These are phyloP conservation scores for Varecia variegata DNA, from an alignment of 2,797 vertebrate species.

Conservation along the genomic window DNA sequence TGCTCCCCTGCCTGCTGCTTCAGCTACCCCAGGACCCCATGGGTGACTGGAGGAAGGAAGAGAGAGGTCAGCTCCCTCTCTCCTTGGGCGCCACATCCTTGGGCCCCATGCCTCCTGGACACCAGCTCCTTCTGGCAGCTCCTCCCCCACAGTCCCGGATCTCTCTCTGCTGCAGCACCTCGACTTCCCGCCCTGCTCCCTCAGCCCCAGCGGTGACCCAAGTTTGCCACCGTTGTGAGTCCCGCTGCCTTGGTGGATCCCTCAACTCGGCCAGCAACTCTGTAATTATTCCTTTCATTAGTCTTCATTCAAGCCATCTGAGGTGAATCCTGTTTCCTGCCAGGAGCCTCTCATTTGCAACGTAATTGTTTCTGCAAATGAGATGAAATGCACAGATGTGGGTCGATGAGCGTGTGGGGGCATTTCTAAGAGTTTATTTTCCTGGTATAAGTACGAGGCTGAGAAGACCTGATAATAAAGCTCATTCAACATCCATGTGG, in stretches of 20 bases:
- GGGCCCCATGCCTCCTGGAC: background rate
- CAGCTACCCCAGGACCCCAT: background rate
- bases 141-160: background rate
- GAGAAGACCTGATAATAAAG: background rate
- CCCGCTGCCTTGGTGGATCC: background rate
- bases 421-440: background rate
- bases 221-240: background rate
- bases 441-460: background rate
- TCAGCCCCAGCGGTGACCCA: background rate
- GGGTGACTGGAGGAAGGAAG: background rate
- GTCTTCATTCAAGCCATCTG: background rate
- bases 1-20: background rate
- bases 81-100: background rate
- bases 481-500: background rate
- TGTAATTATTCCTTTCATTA: background rate
- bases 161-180: background rate
- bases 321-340: background rate
- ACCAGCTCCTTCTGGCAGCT: background rate
- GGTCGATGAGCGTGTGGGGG: background rate
- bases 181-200: background rate
- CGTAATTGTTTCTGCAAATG: background rate
- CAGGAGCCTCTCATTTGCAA: constrained; percentile 2
- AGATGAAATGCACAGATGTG: constrained; percentile 11
- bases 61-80: background rate
- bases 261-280: background rate